These are phyloP conservation scores for Willowsia nigromaculata DNA, from an alignment of 2,888 invertebrate species.

Conservation along the genomic window DNA sequence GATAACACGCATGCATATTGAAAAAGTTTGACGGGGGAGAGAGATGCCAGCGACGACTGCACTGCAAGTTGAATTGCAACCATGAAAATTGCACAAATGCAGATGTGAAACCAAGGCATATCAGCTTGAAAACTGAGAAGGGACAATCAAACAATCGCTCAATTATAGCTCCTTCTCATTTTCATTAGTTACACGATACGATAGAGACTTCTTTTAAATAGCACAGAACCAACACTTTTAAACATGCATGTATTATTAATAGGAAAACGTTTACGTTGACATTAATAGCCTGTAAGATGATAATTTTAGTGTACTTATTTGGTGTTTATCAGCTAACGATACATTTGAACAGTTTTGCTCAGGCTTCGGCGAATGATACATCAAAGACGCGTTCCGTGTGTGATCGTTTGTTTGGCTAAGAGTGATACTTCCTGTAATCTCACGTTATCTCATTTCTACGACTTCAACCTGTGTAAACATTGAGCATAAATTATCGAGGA, in stretches of 20 bases:
- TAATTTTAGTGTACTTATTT: too few species aligned
- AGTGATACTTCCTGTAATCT: too few species aligned
- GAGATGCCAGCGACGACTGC: background rate
- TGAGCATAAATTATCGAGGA: too few species aligned
- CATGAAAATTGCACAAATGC: slow-evolving; percentile 45
- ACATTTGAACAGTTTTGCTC: background rate
- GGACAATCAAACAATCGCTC: slow-evolving; percentile 33
- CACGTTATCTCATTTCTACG: too few species aligned
- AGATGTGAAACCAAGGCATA: background rate
- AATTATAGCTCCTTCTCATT: slow-evolving; percentile 9
- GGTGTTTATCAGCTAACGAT: background rate
- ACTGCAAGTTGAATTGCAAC: slow-evolving; percentile 11
- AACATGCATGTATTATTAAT: background rate
- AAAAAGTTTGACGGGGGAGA: background rate
- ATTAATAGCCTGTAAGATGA: too few species aligned
- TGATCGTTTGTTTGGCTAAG: background rate
- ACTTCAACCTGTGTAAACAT: too few species aligned
- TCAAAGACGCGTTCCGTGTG: background rate
- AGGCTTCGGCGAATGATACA: background rate
- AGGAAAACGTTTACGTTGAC: too few species aligned
- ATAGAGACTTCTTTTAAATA: background rate
- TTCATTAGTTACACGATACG: background rate
- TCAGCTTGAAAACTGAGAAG: slow-evolving; percentile 11
- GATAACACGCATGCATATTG: too few species aligned
- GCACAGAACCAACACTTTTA: background rate